Base-by-base conservation (phyloP, 2,113 vertebrate species). In the Epinephelus cyanopodus region DNA sequence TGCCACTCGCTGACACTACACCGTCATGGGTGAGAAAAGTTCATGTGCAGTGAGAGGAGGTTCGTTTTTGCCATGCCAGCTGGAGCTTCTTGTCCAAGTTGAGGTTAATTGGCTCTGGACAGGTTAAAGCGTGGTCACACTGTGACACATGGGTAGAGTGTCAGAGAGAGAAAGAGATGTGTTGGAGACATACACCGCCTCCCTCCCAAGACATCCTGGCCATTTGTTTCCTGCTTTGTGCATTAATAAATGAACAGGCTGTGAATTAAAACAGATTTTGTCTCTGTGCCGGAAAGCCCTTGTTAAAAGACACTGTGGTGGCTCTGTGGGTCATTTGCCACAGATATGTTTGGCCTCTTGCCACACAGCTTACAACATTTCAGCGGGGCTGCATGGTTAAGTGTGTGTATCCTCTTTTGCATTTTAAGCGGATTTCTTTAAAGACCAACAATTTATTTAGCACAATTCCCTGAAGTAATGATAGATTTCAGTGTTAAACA, bases 291-390 rank as follows among this genome's bases (percentile, higher is more conserved):
- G 18, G 33, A 27, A 65, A 73, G 21, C 19, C 50, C 61, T 15
- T 23, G 9, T 37, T 70, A 75, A 75, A 61, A 64, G 39, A 37
- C 39, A 27, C 21, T 70, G 8, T 39, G 18, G 11, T 70, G 50
- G 27, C 67, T 77, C 50, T 48, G 23, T 25, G 37, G 48, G 27
- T 69, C 74, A 83, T 83, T 57, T 71, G 27, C 48, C 47, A 63
- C 48, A 54, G 37, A 60, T 62, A 11, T 0, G 42, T 37, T 63
- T 76, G 57, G 33, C 65, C 25, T 25, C 60, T 48, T 62, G n/a
- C 48, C 72, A 23, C 4, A 13, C 19, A 52, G 4, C 71, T 72
- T 8, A 29, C 2, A 19, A 39, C 21, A 27, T 48, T 63, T 61
- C 37, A 37, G 61, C 15, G 7, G 19, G 27, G 39, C 61, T 58